Conservation (phyloP, 2,797 vertebrate genomes). For the Geotrypetes seraphini region DNA sequence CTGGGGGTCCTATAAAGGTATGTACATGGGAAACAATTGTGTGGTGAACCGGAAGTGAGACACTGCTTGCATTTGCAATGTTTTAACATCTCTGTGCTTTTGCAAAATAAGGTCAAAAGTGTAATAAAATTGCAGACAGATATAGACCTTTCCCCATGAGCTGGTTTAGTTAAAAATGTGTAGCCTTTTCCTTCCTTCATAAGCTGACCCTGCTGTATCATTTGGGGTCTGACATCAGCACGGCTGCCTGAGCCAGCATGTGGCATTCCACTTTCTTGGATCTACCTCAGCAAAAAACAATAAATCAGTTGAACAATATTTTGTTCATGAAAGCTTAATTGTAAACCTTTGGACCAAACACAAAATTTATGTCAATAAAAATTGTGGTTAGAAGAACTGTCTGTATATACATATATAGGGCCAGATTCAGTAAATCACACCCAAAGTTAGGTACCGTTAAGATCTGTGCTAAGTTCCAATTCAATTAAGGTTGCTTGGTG, state of each 20-base stretch:
- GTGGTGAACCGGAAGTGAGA: too few species aligned
- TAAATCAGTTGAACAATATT: conserved; percentile 25
- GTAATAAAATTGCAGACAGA: background rate
- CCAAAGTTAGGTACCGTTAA: too few species aligned
- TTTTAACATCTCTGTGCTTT: background rate
- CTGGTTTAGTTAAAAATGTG: background rate
- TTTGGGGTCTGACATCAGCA: too few species aligned
- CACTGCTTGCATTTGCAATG: too few species aligned
- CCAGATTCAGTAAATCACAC: too few species aligned
- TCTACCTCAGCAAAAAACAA: background rate
- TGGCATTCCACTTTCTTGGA: conserved; percentile 12
- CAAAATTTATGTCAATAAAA: background rate
- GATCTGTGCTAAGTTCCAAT: too few species aligned
- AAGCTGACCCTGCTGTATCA: too few species aligned
- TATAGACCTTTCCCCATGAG: background rate
- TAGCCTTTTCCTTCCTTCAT: too few species aligned
- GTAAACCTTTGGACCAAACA: background rate
- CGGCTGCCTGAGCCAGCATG: background rate
- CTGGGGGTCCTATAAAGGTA: too few species aligned
- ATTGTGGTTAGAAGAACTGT: background rate
- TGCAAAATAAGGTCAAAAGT: conserved; percentile 14
- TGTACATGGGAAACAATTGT: too few species aligned
- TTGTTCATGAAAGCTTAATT: conserved; percentile 29
- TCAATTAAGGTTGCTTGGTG: too few species aligned
- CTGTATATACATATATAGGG: background rate